Base-by-base conservation (phyloP, 2,888 invertebrate species). In the Sesia bembeciformis region DNA sequence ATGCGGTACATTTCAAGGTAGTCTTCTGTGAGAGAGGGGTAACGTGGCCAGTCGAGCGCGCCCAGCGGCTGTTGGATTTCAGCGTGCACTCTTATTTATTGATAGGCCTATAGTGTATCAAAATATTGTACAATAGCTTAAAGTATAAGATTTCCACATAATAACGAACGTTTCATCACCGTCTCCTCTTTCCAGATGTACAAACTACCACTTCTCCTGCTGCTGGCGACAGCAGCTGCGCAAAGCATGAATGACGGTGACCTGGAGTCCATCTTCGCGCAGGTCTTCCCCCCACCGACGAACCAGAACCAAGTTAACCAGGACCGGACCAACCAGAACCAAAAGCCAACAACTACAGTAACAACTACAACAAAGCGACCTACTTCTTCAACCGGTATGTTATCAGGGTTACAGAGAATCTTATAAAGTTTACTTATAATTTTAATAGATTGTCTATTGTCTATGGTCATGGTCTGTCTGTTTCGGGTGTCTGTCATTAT, bases 211-310 rank as follows among this genome's bases (percentile, higher is more conserved):
- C 40, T 56, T 0, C 39, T 68, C 0, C 42, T 75, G 38, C 53
- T 66, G 39, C 58, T 79, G 5, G 70, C 70, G 3, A 65, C 59
- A 8, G 58, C 59, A 40, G 65, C 67, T 3, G 76, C 78, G 43
- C 55, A 60, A 52, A 62, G 58, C 42, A 60, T 55, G 40, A 58
- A 55, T 0, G 58, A 62, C 38, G 84, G 82, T 0, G 83, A 84
- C 59, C 61, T 88, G 49, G 82, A 84, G 50, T 66, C 77, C 0
- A 65, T 87, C 38, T 76, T 87, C 40, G 64, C 66, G 1, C 65
- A 79, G 57, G 83, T 88, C 56, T 86, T 85, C 60, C 79, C 78
- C 0, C 68, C 67, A 0, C 72, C 76, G 51, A 5, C 8, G 5
- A 23, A 7, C 52, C 42, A 40, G 40, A 54, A 5, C 43, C 23